Evolutionary conservation across 1,140 invertebrate species (phyloP).

Genomic region (Hesperophylax magnus): DNA sequence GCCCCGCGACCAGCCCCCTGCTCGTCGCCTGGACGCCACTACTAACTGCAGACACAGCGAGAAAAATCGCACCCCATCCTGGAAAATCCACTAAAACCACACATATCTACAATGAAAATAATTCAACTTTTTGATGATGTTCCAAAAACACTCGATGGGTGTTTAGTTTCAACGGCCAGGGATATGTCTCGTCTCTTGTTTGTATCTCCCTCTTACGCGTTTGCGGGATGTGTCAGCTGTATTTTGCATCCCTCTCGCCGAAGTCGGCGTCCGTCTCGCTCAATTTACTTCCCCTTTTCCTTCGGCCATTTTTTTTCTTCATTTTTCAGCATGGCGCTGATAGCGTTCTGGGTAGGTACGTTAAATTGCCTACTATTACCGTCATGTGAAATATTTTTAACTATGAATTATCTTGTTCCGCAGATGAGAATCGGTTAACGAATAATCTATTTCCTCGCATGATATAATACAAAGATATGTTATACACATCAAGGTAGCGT

Average conservation of each 20-base stretch:
- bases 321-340: constrained; percentile 42
- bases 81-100: background rate
- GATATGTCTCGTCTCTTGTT: constrained; percentile 32
- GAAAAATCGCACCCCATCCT: background rate
- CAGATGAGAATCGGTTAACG: no score
- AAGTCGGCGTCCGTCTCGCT: constrained; percentile 47
- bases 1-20: constrained; percentile 22
- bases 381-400: no score
- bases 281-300: constrained; percentile 53
- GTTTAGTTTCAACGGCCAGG: background rate
- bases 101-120: background rate
- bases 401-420: no score
- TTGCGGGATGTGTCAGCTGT: constrained; percentile 34
- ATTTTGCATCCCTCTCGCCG: constrained; percentile 39
- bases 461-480: no score
- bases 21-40: background rate
- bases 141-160: background rate
- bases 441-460: no score
- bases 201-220: constrained; percentile 23
- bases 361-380: no score
- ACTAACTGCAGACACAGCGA: background rate
- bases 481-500: no score
- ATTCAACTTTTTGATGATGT: background rate
- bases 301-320: constrained; percentile 43
- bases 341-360: constrained; percentile 18